These are phyloP conservation scores for Papilio protenor DNA, from an alignment of 2,888 invertebrate genomes.

Conservation along the genomic window DNA sequence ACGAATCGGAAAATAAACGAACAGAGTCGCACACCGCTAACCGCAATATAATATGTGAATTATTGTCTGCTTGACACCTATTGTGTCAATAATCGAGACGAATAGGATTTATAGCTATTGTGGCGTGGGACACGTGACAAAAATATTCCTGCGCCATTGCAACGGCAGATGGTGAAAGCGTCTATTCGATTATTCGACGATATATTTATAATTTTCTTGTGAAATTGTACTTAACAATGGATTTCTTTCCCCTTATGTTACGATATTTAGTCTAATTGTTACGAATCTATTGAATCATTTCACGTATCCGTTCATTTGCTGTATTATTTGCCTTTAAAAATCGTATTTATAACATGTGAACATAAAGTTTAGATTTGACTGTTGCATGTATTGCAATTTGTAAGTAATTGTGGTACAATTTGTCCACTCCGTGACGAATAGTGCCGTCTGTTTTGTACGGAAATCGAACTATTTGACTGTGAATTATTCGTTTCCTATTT, in stretches of 20 bases:
- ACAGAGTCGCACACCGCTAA: slow-evolving; percentile 57
- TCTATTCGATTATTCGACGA: slow-evolving; percentile 60
- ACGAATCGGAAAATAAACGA: slow-evolving; percentile 54
- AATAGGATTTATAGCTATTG: slow-evolving; percentile 69
- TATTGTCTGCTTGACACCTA: slow-evolving; percentile 72
- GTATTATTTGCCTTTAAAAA: slow-evolving; percentile 42
- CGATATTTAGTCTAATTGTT: slow-evolving; percentile 59
- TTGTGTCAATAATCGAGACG: slow-evolving; percentile 70
- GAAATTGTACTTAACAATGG: slow-evolving; percentile 55
- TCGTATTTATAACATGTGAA: slow-evolving; percentile 5
- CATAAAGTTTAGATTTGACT: slow-evolving; percentile 43
- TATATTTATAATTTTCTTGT: slow-evolving; percentile 59
- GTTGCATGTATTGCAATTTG: slow-evolving; percentile 44
- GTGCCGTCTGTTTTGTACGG: slow-evolving; percentile 70
- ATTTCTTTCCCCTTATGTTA: slow-evolving; percentile 54
- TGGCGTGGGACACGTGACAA: slow-evolving; percentile 70
- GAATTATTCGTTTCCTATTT: slow-evolving; percentile 74
- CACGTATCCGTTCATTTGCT: slow-evolving; percentile 49
- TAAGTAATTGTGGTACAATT: slow-evolving; percentile 55
- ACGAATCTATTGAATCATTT: slow-evolving; percentile 57
- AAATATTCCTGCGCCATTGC: slow-evolving; percentile 58
- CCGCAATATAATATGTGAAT: slow-evolving; percentile 65
- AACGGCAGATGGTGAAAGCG: slow-evolving; percentile 70
- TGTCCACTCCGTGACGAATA: slow-evolving; percentile 71
- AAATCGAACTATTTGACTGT: slow-evolving; percentile 77